These are phyloP conservation scores for Panthera leo DNA, from an alignment of 2,113 vertebrate species.

Conservation along the genomic window DNA sequence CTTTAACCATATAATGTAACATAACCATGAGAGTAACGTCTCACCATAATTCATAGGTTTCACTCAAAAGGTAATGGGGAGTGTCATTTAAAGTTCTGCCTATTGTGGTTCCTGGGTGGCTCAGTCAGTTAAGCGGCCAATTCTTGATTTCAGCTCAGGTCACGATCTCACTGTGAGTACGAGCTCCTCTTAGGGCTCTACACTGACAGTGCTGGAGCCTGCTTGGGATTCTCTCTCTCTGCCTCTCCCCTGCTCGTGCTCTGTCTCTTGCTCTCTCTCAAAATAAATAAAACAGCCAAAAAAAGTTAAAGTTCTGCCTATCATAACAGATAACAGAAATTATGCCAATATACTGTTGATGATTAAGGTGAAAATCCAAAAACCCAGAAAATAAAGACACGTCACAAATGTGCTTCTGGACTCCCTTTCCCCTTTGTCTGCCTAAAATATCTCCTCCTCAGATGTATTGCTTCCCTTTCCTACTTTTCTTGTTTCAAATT, in stretches of 20 bases:
- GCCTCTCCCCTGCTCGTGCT: too few species aligned
- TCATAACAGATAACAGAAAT: neutral
- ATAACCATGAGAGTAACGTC: neutral
- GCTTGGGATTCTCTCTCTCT: too few species aligned
- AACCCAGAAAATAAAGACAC: neutral
- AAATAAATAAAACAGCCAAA: too few species aligned
- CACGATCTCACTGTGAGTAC: too few species aligned
- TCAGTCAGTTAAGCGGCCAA: too few species aligned
- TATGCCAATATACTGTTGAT: neutral
- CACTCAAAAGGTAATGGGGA: neutral
- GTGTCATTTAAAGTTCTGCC: neutral
- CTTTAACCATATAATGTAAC: neutral
- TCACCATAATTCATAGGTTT: neutral
- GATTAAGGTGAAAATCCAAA: neutral
- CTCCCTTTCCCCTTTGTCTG: neutral
- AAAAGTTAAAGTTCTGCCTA: neutral
- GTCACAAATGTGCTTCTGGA: neutral
- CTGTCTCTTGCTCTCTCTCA: too few species aligned
- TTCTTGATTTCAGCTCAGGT: too few species aligned
- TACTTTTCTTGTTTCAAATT: slow-evolving; percentile 22
- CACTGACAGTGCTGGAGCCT: too few species aligned
- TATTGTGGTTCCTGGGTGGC: neutral
- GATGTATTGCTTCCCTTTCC: neutral
- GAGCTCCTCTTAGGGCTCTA: too few species aligned
- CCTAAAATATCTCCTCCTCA: neutral